phyloP scores from a whole-genome alignment of 2,797 vertebrate genomes.

The Arremon brunneinucha region DNA sequence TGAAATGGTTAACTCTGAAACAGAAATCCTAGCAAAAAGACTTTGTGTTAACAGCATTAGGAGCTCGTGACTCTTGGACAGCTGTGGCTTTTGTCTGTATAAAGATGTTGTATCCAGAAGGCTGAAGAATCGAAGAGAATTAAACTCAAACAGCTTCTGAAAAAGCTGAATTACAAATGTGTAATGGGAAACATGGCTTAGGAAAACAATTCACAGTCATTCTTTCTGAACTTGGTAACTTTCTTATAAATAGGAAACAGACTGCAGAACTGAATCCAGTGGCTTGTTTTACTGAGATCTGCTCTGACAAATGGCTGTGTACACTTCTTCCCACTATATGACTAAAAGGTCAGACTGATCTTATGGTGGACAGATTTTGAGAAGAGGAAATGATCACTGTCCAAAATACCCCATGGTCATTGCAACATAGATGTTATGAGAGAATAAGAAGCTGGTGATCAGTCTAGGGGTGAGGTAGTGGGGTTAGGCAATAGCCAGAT shows the following conservation, averaged over 20 bases:
- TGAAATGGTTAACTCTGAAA: neutral
- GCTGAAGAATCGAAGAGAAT: neutral
- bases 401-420: neutral
- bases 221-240: neutral
- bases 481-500: neutral
- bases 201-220: neutral
- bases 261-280: neutral
- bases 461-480: neutral
- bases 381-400: neutral
- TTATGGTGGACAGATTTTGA: neutral
- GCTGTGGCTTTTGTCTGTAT: neutral
- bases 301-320: neutral
- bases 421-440: neutral
- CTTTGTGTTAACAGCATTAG: neutral
- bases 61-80: neutral
- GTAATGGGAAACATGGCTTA: neutral
- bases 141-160: neutral
- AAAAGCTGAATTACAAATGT: neutral
- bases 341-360: neutral
- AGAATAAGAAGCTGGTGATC: neutral
- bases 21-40: neutral
- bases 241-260: neutral
- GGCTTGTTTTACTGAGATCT: neutral
- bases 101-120: neutral
- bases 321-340: neutral